Evolutionary conservation across 2,888 invertebrate species (phyloP), one percentile per base, ranked within the genome.

Genomic region (Tiphia femorata): DNA sequence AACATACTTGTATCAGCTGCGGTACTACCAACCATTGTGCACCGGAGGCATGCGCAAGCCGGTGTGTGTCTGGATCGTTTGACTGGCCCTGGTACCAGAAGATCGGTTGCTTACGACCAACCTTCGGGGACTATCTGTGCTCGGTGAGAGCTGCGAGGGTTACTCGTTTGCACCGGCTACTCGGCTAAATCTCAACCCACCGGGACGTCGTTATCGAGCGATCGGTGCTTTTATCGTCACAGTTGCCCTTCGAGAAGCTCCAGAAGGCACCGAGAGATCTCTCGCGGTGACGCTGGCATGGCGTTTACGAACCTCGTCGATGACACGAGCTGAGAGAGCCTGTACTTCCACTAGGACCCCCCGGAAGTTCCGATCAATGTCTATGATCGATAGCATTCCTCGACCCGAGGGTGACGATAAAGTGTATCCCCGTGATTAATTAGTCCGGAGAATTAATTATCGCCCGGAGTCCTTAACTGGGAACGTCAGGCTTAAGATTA

Each of bases 1-100:
- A 77, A 76, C 73, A 76, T 76, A 75, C 76, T 78, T 76, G 76
- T 76, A 76, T 74, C 76, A 72, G 74, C 75, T 72, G 76, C 77
- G 57, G 69, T 72, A 73, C 67, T 72, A 72, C 73, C 71, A 62
- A 68, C 68, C 72, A 75, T 75, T 75, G 71, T 73, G 72, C 72
- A 69, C 49, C 68, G 70, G 70, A 69, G 71, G 72, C 70, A 75
- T 73, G 71, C 69, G 70, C 73, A 66, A 58, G 62, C 70, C 59
- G 64, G 60, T 55, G 58, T 38, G 59, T 67, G 70, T 72, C 70
- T 54, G 74, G 69, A 72, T 73, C 72, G 72, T 70, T 73, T 72
- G 72, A 74, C 74, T 62, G 60, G 60, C 38, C 29, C 57, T 41
- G 59, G 58, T 70, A 70, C 71, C 67, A 71, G 62, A 66, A 72